These are phyloP conservation scores for Lophius americanus DNA, from an alignment of 2,797 vertebrate species.

Conservation along the genomic window DNA sequence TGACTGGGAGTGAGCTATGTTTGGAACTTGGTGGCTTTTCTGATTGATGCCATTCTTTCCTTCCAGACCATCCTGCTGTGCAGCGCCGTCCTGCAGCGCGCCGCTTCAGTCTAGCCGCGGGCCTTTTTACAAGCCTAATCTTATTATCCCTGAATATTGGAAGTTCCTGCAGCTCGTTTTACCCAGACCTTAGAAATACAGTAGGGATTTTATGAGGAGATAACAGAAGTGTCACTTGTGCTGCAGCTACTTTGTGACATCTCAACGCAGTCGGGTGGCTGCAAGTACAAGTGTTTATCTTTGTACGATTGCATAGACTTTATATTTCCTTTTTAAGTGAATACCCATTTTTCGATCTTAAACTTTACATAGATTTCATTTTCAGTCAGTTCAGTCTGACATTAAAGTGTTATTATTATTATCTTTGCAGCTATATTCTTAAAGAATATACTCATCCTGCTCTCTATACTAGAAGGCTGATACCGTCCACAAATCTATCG, in stretches of 20 bases:
- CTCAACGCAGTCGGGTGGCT: conserved; percentile 13
- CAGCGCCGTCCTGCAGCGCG: conserved; percentile 4
- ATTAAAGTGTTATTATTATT: too few relatives aligned
- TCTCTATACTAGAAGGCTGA: neutral
- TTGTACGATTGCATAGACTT: too few relatives aligned
- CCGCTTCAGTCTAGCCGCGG: conserved; percentile 9
- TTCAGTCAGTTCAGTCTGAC: too few relatives aligned
- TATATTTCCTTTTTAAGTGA: too few relatives aligned
- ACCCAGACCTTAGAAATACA: conserved; percentile 2
- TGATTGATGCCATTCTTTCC: conserved; percentile 52
- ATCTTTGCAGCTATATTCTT: neutral
- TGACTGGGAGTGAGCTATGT: conserved; percentile 24
- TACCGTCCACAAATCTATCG: neutral
- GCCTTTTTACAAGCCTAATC: conserved; percentile 30
- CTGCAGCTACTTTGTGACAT: neutral
- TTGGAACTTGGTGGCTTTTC: conserved; percentile 20
- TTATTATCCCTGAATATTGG: conserved; percentile 26
- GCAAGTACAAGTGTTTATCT: conserved; percentile 8
- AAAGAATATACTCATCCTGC: neutral
- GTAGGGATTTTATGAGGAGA: conserved; percentile 8
- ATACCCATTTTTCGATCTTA: neutral
- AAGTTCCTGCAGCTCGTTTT: conserved; percentile 23
- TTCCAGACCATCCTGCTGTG: conserved; percentile 10
- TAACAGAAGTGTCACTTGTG: conserved; percentile 10
- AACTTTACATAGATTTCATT: neutral